phyloP scores from a whole-genome alignment of 92 coral and sea anemone species.

The Actinostola sp. region DNA sequence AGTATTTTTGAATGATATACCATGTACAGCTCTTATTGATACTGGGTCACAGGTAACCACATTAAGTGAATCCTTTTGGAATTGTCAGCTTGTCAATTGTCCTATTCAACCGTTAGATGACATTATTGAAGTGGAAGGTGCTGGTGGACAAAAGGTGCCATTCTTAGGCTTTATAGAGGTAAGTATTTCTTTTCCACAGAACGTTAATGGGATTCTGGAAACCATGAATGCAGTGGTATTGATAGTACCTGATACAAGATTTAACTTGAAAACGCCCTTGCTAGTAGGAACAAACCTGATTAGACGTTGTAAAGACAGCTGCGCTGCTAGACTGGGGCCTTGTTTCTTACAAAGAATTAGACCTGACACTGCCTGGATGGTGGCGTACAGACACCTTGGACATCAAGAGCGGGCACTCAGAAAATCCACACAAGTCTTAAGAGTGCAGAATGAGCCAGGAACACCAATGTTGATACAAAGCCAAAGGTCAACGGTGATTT shows the following conservation, averaged over 20 bases:
- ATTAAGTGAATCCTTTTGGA: slow-evolving; percentile 23
- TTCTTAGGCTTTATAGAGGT: slow-evolving; percentile 46
- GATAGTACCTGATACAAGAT: slow-evolving; percentile 47
- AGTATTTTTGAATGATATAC: slow-evolving; percentile 32
- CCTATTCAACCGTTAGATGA: slow-evolving; percentile 24
- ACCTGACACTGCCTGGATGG: slow-evolving; percentile 33
- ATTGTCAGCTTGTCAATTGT: slow-evolving; percentile 13
- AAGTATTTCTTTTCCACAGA: slow-evolving; percentile 24
- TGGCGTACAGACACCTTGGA: slow-evolving; percentile 29
- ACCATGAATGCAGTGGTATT: slow-evolving; percentile 12
- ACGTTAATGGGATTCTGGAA: slow-evolving; percentile 18
- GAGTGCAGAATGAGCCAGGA: neutral
- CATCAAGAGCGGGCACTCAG: neutral
- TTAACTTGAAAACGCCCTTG: slow-evolving; percentile 37
- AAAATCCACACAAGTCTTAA: neutral
- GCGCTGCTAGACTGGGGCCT: slow-evolving; percentile 7
- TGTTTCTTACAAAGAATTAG: slow-evolving; percentile 14
- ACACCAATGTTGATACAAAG: too few relatives aligned
- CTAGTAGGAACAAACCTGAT: too few relatives aligned
- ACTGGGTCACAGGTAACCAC: slow-evolving; percentile 61
- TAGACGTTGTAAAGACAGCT: slow-evolving; percentile 33
- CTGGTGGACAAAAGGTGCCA: slow-evolving; percentile 48
- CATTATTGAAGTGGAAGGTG: slow-evolving; percentile 36
- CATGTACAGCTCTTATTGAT: slow-evolving; percentile 40
- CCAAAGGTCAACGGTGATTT: too few relatives aligned